phyloP scores from a whole-genome alignment of 2,888 invertebrate genomes.

The Drosophila anomalata region DNA sequence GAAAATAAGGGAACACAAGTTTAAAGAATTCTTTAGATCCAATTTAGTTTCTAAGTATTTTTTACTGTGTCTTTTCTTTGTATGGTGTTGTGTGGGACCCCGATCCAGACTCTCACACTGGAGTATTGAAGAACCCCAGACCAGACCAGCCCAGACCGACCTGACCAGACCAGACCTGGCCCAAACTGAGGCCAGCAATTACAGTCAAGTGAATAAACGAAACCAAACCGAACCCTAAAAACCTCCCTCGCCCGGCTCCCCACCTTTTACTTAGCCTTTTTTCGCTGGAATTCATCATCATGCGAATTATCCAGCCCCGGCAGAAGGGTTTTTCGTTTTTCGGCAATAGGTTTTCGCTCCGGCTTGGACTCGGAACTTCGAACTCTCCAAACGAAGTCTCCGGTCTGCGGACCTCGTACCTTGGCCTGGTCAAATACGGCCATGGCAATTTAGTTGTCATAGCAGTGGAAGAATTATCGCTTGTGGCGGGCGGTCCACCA shows the following conservation, averaged over 20 bases:
- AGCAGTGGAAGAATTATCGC: constrained; percentile 82
- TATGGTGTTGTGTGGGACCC: constrained; percentile 56
- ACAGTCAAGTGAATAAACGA: constrained; percentile 65
- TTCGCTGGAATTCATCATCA: constrained; percentile 79
- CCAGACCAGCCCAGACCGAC: constrained; percentile 11
- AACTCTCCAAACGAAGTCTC: background rate
- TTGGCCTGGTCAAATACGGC: constrained; percentile 67
- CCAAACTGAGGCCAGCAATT: constrained; percentile 59
- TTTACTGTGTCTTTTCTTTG: background rate
- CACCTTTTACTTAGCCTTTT: constrained; percentile 70
- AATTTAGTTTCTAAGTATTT: background rate
- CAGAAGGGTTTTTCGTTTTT: constrained; percentile 53
- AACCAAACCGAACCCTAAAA: constrained; percentile 39
- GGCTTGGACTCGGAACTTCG: constrained; percentile 24
- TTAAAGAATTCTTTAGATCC: too few species aligned
- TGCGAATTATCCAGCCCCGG: constrained; percentile 67
- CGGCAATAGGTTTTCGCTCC: constrained; percentile 50
- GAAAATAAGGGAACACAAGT: background rate
- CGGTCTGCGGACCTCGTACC: background rate
- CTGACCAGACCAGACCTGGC: constrained; percentile 15
- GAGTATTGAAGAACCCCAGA: constrained; percentile 11
- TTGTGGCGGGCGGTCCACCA: constrained; percentile 80
- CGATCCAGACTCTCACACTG: constrained; percentile 36
- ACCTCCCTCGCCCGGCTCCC: constrained; percentile 19
- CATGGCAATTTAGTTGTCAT: constrained; percentile 83